A percentile compares a stretch with the other conserved stretches of the same genome.
Evolutionary conservation across 2,797 vertebrate species (phyloP).

Genomic region (Carapus acus): DNA sequence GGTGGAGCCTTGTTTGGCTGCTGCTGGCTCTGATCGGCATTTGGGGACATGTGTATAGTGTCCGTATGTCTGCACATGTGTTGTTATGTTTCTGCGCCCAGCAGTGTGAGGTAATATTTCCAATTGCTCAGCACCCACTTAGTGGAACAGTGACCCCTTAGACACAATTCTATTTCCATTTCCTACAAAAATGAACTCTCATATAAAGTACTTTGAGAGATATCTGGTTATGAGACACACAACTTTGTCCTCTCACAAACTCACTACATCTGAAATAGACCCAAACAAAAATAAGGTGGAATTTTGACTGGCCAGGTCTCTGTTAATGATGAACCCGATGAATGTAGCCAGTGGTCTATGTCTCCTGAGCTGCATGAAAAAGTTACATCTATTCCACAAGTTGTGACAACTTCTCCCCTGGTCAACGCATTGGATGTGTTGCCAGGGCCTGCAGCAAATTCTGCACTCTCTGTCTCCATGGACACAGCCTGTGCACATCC

Average conservation of each 20-base stretch:
- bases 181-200: conserved; percentile 17
- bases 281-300: background rate
- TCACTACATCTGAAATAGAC: conserved; percentile 10
- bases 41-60: conserved; percentile 11
- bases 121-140: conserved; percentile 6
- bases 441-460: conserved; percentile 43
- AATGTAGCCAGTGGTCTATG: conserved; percentile 7
- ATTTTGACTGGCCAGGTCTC: conserved; percentile 5
- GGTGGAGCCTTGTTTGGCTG: conserved; percentile 33
- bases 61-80: conserved; percentile 5
- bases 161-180: too few species aligned
- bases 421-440: conserved; percentile 39
- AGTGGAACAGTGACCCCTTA: conserved; percentile 10
- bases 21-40: conserved; percentile 26
- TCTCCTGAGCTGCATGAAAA: conserved; percentile 25
- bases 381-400: conserved; percentile 39
- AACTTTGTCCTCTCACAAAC: conserved; percentile 9
- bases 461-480: conserved; percentile 50
- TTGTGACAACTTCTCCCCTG: conserved; percentile 52
- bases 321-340: conserved; percentile 7
- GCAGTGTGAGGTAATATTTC: conserved; percentile 3
- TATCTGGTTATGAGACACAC: conserved; percentile 19
- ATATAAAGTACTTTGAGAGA: conserved; percentile 28
- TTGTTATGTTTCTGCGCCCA: too few species aligned
- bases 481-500: conserved; percentile 42